Percentiles rank a stretch among this genome's conserved stretches.
These are phyloP conservation scores for Oxygymnocypris stewartii DNA, from an alignment of 2,113 vertebrate species.

Conservation along the genomic window DNA sequence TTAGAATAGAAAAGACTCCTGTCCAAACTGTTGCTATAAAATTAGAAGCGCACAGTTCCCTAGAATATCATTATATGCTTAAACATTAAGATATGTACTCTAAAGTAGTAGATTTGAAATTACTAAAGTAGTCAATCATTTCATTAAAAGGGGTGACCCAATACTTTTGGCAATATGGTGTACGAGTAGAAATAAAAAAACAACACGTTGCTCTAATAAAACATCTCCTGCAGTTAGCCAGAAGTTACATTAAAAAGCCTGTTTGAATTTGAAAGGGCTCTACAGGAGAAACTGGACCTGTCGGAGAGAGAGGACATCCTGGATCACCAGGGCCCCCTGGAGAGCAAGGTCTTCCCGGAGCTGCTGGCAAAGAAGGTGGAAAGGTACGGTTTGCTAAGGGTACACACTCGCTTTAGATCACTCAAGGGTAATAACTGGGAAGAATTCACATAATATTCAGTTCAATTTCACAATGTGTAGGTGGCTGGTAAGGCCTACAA, in stretches of 20 bases:
- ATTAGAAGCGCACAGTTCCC: too few relatives aligned
- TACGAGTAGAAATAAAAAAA: not conserved
- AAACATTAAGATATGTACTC: too few relatives aligned
- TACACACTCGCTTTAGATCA: not conserved
- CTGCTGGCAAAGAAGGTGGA: conserved; percentile 96
- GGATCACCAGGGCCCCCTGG: conserved; percentile 95
- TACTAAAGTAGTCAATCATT: too few relatives aligned
- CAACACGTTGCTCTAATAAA: conserved; percentile 4
- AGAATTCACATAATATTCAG: not conserved
- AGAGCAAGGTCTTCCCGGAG: conserved; percentile 93
- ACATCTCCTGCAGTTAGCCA: not conserved
- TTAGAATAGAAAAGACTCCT: too few relatives aligned
- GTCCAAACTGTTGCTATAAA: too few relatives aligned
- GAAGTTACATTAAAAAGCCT: not conserved
- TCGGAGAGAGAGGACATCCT: conserved; percentile 95
- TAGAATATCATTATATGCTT: too few relatives aligned
- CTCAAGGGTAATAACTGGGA: not conserved
- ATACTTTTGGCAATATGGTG: too few relatives aligned
- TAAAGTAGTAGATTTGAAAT: too few relatives aligned
- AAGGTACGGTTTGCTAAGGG: conserved; percentile 80
- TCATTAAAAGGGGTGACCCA: too few relatives aligned
- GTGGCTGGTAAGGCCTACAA: not conserved
- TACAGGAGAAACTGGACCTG: conserved; percentile 93
- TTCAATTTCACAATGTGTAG: not conserved
- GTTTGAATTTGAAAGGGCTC: conserved; percentile 79